phyloP scores from a whole-genome alignment of 2,113 vertebrate genomes.

The Ploceus nigricollis region DNA sequence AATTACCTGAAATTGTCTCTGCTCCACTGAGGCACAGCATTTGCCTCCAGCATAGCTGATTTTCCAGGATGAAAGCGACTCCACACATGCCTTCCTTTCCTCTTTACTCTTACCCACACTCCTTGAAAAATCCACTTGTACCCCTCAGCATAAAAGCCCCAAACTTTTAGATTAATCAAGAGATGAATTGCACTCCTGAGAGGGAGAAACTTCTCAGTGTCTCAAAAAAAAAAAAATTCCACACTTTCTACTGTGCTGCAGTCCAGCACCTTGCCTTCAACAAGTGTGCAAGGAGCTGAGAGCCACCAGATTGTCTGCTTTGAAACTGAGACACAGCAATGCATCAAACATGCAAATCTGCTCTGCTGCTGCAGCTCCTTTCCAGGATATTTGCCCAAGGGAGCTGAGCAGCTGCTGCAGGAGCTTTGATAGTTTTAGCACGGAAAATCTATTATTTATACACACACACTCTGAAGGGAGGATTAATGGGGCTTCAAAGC shows the following conservation, averaged over 20 bases:
- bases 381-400: background rate
- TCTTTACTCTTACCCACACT: background rate
- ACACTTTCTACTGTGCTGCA: background rate
- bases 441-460: constrained; percentile 6
- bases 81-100: background rate
- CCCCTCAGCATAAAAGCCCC: background rate
- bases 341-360: constrained; percentile 54
- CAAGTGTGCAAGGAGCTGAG: background rate
- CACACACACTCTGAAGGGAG: background rate
- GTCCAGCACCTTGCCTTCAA: background rate
- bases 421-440: constrained; percentile 27
- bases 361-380: constrained; percentile 5
- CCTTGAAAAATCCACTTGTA: background rate
- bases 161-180: constrained; percentile 29
- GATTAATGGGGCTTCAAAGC: background rate
- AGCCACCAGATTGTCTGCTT: background rate
- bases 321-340: background rate
- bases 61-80: background rate
- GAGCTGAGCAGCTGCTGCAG: constrained; percentile 2
- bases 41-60: constrained; percentile 44
- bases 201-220: background rate
- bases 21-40: constrained; percentile 44
- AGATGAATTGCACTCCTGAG: background rate
- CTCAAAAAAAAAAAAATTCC: background rate
- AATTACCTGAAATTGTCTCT: constrained; percentile 60